A percentile compares a stretch with the other conserved stretches of the same genome.
Evolutionary conservation across 2,888 invertebrate species (phyloP).

Genomic region (Drosophila picticornis): DNA sequence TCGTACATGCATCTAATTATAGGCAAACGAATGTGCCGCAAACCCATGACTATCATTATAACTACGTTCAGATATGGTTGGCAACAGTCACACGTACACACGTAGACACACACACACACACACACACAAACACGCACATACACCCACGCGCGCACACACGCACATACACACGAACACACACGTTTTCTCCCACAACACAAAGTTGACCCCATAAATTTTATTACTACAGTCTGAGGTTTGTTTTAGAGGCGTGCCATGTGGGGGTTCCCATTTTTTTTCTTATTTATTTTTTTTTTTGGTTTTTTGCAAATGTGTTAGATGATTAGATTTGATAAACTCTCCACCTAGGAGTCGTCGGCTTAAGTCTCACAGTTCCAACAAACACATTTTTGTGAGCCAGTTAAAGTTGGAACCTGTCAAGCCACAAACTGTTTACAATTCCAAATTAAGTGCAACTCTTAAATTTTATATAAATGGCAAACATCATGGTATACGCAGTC

Average conservation of each 20-base stretch:
- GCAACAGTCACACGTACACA: conserved; percentile 19
- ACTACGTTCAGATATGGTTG: conserved; percentile 44
- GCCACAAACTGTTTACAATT: conserved; percentile 38
- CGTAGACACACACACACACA: conserved; percentile 22
- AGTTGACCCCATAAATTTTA: conserved; percentile 73
- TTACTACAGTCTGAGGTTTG: conserved; percentile 64
- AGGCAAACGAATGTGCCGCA: conserved; percentile 34
- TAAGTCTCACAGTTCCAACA: neutral
- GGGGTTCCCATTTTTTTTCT: neutral
- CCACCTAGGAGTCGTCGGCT: conserved; percentile 2
- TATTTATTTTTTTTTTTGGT: conserved; percentile 18
- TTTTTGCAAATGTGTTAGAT: conserved; percentile 57
- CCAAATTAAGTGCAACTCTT: neutral
- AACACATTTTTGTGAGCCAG: conserved; percentile 15
- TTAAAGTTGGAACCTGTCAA: conserved; percentile 10
- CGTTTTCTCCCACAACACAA: conserved; percentile 27
- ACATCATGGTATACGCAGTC: neutral
- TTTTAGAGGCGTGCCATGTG: conserved; percentile 38
- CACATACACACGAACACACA: conserved; percentile 22
- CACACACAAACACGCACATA: conserved; percentile 13
- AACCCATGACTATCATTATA: conserved; percentile 45
- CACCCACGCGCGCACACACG: conserved; percentile 11
- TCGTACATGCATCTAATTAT: conserved; percentile 70
- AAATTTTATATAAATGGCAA: neutral
- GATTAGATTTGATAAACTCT: conserved; percentile 64